Percentiles rank a stretch among this genome's conserved stretches.
These are phyloP conservation scores for Lethrus apterus DNA, from an alignment of 1,140 invertebrate genomes.

Conservation along the genomic window DNA sequence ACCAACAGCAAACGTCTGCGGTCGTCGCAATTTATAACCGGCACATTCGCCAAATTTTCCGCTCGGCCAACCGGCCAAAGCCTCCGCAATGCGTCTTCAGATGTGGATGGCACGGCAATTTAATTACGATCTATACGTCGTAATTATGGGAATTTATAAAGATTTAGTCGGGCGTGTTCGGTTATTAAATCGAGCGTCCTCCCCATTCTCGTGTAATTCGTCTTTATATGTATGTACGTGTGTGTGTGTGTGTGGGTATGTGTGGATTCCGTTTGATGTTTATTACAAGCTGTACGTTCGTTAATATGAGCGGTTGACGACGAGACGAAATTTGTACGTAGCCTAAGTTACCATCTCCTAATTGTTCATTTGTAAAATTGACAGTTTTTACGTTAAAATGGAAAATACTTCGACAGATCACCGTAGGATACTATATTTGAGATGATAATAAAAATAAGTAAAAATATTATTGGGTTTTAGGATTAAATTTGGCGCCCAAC, in stretches of 20 bases:
- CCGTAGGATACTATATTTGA: too few species aligned
- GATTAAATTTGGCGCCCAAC: too few species aligned
- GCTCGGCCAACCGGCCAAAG: slow-evolving; percentile 31
- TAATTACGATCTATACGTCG: slow-evolving; percentile 41
- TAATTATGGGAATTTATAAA: slow-evolving; percentile 40
- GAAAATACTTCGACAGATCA: too few species aligned
- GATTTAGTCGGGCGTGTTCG: slow-evolving; percentile 35
- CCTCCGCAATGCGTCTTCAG: slow-evolving; percentile 33
- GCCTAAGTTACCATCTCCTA: too few species aligned
- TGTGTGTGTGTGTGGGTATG: too few species aligned
- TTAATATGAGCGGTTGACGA: slow-evolving; percentile 28
- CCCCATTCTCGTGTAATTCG: slow-evolving; percentile 14
- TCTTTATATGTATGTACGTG: slow-evolving; percentile 3
- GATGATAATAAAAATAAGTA: too few species aligned
- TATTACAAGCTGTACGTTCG: slow-evolving; percentile 32
- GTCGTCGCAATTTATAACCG: slow-evolving; percentile 20
- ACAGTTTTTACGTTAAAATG: not conserved
- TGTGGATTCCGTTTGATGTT: slow-evolving; percentile 30
- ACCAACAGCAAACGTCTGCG: slow-evolving; percentile 16
- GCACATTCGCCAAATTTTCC: slow-evolving; percentile 27
- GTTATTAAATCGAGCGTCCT: slow-evolving; percentile 32
- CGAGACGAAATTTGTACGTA: slow-evolving; percentile 19
- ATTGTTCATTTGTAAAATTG: not conserved
- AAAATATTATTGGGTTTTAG: too few species aligned
- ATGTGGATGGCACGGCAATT: slow-evolving; percentile 38